These are phyloP conservation scores for Nymphalis polychloros DNA, from an alignment of 2,888 invertebrate genomes.

Conservation along the genomic window DNA sequence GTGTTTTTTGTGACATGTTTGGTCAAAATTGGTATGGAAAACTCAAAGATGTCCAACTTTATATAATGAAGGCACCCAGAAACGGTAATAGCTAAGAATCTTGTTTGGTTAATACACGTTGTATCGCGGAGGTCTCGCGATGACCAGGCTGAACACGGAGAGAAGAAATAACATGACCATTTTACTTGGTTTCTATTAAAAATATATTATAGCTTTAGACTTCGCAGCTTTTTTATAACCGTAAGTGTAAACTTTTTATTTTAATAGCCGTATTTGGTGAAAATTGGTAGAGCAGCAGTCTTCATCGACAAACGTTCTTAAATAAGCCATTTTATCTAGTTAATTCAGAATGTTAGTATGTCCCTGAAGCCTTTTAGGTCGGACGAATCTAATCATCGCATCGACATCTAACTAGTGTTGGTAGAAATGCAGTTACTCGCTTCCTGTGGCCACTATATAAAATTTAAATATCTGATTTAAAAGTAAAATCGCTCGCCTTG, in stretches of 20 bases:
- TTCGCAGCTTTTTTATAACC: not conserved
- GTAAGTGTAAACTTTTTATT: not conserved
- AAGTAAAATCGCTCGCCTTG: constrained; percentile 29
- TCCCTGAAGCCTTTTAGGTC: constrained; percentile 10
- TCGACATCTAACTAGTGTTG: constrained; percentile 19
- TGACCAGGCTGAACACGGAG: not conserved
- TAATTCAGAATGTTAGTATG: not conserved
- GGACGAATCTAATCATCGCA: constrained; percentile 13
- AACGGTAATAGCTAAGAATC: constrained; percentile 7
- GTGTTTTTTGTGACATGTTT: constrained; percentile 5
- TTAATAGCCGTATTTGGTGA: constrained; percentile 2
- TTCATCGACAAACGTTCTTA: not conserved
- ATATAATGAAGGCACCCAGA: constrained; percentile 7
- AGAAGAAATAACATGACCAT: not conserved
- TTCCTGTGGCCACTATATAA: constrained; percentile 23
- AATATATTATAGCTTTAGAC: not conserved
- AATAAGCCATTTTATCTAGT: not conserved
- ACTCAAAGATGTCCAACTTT: constrained; percentile 7
- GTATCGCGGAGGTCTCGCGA: constrained; percentile 6
- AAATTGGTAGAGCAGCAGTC: not conserved
- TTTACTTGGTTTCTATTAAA: not conserved
- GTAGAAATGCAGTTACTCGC: not conserved
- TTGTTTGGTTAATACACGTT: constrained; percentile 1
- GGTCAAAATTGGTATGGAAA: constrained; percentile 13
- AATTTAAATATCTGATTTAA: constrained; percentile 33